Evolutionary conservation across 2,113 vertebrate genomes (phyloP), one percentile per base, ranked within the genome.

Genomic region (Nothobranchius kuhntae): DNA sequence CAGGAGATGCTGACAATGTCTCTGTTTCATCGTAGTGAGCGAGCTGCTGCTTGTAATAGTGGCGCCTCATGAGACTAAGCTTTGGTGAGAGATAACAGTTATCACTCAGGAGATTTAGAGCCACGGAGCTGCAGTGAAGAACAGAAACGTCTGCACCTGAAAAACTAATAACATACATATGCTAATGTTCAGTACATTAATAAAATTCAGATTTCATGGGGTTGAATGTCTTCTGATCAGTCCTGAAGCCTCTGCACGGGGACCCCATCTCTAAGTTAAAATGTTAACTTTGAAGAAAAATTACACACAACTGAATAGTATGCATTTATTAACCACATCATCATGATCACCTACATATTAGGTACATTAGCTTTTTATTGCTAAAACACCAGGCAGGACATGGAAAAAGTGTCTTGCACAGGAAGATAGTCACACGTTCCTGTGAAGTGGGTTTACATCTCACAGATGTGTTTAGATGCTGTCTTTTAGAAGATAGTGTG

Each of bases 1-100:
- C 72, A 79, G 65, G 53, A 74, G 58, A 72, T 56, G 78, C 61
- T 47, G 55, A 50, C 61, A 21, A 73, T 65, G 65, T 38, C 54
- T 76, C 66, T 9, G 58, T 71, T 61, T 78, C 54, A 57, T 56
- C 58, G 59, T 50, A 36, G 68, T 65, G 61, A 70, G 6, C 56
- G 66, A 72, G 62, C 63, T 65, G 57, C 70, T 74, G 51, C 36
- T 61, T 56, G 71, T 67, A 47, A 61, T 60, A 53, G 61, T 60
- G 61, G 66, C 47, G 21, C 59, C 56, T 72, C 61, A 53, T 48
- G 63, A 75, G 62, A 26, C 60, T 68, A 70, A 53, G 42, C 68
- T 67, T 65, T 52, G 69, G 71, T 6, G 13, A 72, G 57, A 68
- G 53, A 65, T 60, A 55, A 9, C 36, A 50, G 40, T 48, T 52